A percentile compares a stretch with the other conserved stretches of the same genome.
Evolutionary conservation across 2,888 invertebrate genomes (phyloP).

Genomic region (Drosophila borborema): DNA sequence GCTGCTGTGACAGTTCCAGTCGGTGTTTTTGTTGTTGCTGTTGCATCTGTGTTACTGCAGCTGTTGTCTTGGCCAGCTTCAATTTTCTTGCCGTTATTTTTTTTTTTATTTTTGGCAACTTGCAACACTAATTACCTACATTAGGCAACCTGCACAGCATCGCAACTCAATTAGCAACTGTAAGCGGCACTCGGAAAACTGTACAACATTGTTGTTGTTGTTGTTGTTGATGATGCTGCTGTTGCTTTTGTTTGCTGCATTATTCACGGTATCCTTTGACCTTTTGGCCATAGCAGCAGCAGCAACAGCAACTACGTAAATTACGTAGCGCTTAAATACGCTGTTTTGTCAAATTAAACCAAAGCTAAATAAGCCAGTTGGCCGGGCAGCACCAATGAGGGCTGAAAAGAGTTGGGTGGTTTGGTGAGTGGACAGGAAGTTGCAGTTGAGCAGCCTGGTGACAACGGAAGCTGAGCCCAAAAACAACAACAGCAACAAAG

Average conservation of each 20-base stretch:
- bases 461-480: constrained; percentile 59
- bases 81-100: not conserved
- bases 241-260: constrained; percentile 43
- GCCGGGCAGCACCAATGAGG: constrained; percentile 5
- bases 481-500: constrained; percentile 40
- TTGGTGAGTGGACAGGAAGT: constrained; percentile 36
- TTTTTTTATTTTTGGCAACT: constrained; percentile 34
- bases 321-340: constrained; percentile 62
- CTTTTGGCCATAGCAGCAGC: constrained; percentile 44
- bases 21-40: constrained; percentile 10
- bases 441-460: constrained; percentile 49
- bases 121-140: constrained; percentile 72
- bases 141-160: constrained; percentile 74
- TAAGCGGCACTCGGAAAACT: constrained; percentile 52
- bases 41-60: not conserved
- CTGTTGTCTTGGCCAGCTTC: constrained; percentile 38
- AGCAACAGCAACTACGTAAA: constrained; percentile 26
- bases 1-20: constrained; percentile 9
- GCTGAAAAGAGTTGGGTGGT: not conserved
- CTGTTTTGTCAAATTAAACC: constrained; percentile 75
- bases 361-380: constrained; percentile 65
- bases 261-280: constrained; percentile 66
- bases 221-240: not conserved
- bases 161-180: constrained; percentile 76
- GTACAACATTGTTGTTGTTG: constrained; percentile 22